Base-by-base conservation (phyloP, 2,113 vertebrate species). In the Oncorhynchus kisutch region DNA sequence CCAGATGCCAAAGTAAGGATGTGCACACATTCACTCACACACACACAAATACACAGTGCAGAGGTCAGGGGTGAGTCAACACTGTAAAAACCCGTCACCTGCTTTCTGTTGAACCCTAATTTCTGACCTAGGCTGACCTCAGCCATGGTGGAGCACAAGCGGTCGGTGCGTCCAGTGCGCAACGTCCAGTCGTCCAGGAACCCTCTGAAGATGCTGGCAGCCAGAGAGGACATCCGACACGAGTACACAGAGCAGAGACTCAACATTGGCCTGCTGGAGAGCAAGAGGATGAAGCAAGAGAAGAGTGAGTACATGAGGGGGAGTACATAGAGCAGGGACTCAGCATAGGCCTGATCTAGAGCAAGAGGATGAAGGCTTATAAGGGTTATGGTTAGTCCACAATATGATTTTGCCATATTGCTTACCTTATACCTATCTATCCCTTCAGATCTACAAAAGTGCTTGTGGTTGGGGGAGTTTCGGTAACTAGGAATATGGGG, bases 241-340 rank as follows among this genome's bases (percentile, higher is more conserved):
- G 96, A 96, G 27, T 98, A 97, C 82, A 97, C 94, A 0, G 97
- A 99, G 78, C 95, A 97, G 83, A 92, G 97, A 74, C 88, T 98
- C 57, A 98, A 98, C 3, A 81, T 99, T 0, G 96, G 96, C 57
- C 94, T 96, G 85, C 92, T 99, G 93, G 97, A 98, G 83, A 96
- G 95, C 49, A 97, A 95, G 83, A 79, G 96, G 78, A 96, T 99
- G 94, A 97, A 95, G 87, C 93, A 95, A 5, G 96, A 98, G 84
- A 98, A 97, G 92, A 94, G 96, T 98, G 88, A 94, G 96, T 81
- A 31, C 65, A 7, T 0, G 8, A 8, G 9, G 12, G 62, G 22
- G 20, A n/a, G 22, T 45, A 45, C 39, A 45, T 11, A 45, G 39
- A 45, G 9, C 39, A 45, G 39, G 11, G 39, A 45, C 39, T 45